Conservation (phyloP, 2,113 vertebrate species). For the Cavia aperea region DNA sequence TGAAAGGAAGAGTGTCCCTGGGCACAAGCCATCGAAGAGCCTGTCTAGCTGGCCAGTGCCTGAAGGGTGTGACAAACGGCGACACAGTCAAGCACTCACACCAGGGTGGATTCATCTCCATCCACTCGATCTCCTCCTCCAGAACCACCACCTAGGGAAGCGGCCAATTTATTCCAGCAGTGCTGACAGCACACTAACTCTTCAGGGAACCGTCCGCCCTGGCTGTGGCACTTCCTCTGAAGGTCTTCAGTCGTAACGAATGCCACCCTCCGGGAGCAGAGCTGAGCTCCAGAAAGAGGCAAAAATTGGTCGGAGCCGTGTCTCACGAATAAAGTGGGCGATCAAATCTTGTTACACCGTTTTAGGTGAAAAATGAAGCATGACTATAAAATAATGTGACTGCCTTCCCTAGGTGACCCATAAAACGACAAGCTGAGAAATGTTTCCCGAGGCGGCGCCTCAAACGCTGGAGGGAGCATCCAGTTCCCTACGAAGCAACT, state of each 20-base stretch:
- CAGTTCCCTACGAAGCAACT: constrained; percentile 1
- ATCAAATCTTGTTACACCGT: constrained; percentile 62
- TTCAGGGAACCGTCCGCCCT: not conserved
- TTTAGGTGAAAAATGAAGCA: constrained; percentile 70
- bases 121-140: not conserved
- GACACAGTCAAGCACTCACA: not conserved
- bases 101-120: not conserved
- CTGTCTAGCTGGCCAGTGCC: not conserved
- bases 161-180: not conserved
- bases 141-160: constrained; percentile 1
- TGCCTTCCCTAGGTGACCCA: constrained; percentile 64
- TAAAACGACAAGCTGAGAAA: constrained; percentile 54
- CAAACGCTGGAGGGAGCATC: constrained; percentile 5
- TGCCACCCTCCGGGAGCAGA: constrained; percentile 60
- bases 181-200: not conserved
- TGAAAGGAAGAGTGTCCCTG: not conserved
- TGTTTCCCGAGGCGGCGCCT: constrained; percentile 43
- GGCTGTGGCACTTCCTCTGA: constrained; percentile 42
- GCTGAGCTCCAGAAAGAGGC: constrained; percentile 64
- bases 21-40: not conserved
- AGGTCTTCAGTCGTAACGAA: constrained; percentile 55
- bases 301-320: constrained; percentile 48
- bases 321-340: constrained; percentile 66
- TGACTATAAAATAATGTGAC: constrained; percentile 67
- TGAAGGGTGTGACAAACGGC: not conserved